phyloP scores from a whole-genome alignment of 2,888 invertebrate species.

The Mimumesa dahlbomi region DNA sequence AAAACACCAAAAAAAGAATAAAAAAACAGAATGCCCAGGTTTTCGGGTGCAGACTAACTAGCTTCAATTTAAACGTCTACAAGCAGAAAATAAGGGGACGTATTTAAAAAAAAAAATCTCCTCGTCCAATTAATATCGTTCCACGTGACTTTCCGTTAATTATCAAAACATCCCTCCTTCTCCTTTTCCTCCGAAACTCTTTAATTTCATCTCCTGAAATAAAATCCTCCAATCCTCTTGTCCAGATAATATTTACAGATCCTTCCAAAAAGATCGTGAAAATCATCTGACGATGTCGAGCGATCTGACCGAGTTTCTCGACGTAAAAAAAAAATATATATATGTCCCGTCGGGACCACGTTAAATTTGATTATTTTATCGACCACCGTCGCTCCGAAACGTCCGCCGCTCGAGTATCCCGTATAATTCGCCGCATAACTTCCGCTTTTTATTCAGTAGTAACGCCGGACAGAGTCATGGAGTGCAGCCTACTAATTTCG shows the following conservation, averaged over 20 bases:
- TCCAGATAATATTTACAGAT: no score
- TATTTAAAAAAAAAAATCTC: no score
- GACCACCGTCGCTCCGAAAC: not conserved
- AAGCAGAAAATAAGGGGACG: not conserved
- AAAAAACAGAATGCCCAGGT: not conserved
- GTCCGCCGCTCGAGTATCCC: slow-evolving; percentile 31
- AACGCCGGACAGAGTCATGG: slow-evolving; percentile 65
- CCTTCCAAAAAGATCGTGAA: no score
- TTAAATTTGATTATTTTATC: slow-evolving; percentile 62
- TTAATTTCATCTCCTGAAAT: no score
- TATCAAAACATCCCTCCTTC: no score
- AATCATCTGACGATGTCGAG: no score
- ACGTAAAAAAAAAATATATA: slow-evolving; percentile 49
- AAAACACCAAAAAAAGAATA: not conserved
- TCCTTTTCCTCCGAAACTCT: no score
- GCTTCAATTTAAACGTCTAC: slow-evolving; percentile 26
- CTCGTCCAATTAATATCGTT: no score
- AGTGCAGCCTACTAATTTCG: slow-evolving; percentile 76
- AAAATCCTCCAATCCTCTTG: no score
- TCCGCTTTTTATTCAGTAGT: slow-evolving; percentile 52
- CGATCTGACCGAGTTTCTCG: not conserved
- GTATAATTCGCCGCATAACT: slow-evolving; percentile 61
- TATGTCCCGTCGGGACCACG: no score
- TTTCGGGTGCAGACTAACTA: slow-evolving; percentile 2
- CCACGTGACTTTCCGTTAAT: no score